These are phyloP conservation scores for Drosophila santomea DNA, from an alignment of 1,140 invertebrate genomes.

Conservation along the genomic window DNA sequence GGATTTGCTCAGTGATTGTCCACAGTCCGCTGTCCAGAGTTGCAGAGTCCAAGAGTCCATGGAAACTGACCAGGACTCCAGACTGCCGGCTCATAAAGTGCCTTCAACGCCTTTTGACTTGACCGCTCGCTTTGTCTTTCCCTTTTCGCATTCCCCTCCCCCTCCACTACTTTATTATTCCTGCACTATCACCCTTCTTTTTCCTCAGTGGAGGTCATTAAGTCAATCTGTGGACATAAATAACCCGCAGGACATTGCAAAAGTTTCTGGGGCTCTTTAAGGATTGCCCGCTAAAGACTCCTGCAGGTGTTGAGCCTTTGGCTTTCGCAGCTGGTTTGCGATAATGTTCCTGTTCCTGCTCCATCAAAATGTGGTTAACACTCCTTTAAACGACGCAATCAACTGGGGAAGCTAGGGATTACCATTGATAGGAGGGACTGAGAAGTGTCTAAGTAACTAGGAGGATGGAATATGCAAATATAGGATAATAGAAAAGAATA, in stretches of 20 bases:
- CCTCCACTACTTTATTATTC: neutral
- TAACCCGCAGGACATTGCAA: slow-evolving; percentile 64
- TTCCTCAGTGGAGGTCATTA: slow-evolving; percentile 60
- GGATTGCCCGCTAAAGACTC: slow-evolving; percentile 35
- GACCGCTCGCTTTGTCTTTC: slow-evolving; percentile 78
- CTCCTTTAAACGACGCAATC: slow-evolving; percentile 11
- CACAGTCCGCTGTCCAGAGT: slow-evolving; percentile 26
- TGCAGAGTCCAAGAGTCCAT: slow-evolving; percentile 1
- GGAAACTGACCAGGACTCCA: slow-evolving; percentile 6
- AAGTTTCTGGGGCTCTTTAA: slow-evolving; percentile 55
- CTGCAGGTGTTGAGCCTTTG: slow-evolving; percentile 50
- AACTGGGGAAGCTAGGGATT: slow-evolving; percentile 22
- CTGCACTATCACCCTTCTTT: slow-evolving; percentile 32
- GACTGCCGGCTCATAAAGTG: slow-evolving; percentile 71
- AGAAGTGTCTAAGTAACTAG: neutral
- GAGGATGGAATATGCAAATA: neutral
- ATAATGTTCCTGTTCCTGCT: slow-evolving; percentile 27
- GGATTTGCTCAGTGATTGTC: slow-evolving; percentile 79
- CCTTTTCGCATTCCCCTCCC: slow-evolving; percentile 14
- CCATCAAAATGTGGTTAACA: slow-evolving; percentile 42
- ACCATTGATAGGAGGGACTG: slow-evolving; percentile 6
- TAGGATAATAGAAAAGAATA: neutral
- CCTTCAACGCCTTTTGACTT: slow-evolving; percentile 81
- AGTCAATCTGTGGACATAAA: slow-evolving; percentile 77
- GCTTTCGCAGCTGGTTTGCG: slow-evolving; percentile 26